Percentiles rank a stretch among this genome's conserved stretches.
phyloP scores from a whole-genome alignment of 1,140 invertebrate genomes.

The Drosophila guanche region DNA sequence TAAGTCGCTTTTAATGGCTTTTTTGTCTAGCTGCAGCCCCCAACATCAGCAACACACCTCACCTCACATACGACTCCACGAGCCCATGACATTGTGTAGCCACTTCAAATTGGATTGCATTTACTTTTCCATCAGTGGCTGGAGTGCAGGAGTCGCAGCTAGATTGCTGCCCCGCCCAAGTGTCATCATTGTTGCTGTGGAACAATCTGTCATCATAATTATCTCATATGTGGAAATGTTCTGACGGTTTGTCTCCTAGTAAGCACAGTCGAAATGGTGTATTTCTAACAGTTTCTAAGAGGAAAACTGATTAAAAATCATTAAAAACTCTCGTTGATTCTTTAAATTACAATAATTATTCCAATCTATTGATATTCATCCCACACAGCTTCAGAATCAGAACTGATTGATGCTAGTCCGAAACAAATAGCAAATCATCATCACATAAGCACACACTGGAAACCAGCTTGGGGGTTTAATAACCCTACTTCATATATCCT shows the following conservation, averaged over 20 bases:
- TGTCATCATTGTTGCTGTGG: conserved; percentile 8
- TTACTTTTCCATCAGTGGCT: conserved; percentile 27
- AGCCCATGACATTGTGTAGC: conserved; percentile 32
- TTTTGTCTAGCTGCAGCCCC: conserved; percentile 60
- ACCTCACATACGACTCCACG: conserved; percentile 12
- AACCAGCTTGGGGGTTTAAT: too few species aligned
- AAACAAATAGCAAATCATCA: too few species aligned
- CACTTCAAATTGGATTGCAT: conserved; percentile 32
- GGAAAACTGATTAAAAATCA: too few species aligned
- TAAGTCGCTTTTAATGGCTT: conserved; percentile 68
- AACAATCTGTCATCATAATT: conserved; percentile 46
- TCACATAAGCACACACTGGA: too few species aligned
- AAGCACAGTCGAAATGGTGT: too few species aligned
- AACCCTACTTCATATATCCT: too few species aligned
- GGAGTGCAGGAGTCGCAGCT: conserved; percentile 16
- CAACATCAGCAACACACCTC: conserved; percentile 1
- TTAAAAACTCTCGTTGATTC: too few species aligned
- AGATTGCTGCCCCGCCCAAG: conserved; percentile 46
- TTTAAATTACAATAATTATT: too few species aligned
- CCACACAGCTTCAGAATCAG: too few species aligned
- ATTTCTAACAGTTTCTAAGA: too few species aligned
- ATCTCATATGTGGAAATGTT: background rate
- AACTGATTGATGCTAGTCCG: too few species aligned
- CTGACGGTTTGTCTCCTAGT: background rate
- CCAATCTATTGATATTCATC: too few species aligned